Percentiles rank a stretch among this genome's conserved stretches.
Evolutionary conservation across 2,888 invertebrate species (phyloP).

Genomic region (Mythimna lalbum): DNA sequence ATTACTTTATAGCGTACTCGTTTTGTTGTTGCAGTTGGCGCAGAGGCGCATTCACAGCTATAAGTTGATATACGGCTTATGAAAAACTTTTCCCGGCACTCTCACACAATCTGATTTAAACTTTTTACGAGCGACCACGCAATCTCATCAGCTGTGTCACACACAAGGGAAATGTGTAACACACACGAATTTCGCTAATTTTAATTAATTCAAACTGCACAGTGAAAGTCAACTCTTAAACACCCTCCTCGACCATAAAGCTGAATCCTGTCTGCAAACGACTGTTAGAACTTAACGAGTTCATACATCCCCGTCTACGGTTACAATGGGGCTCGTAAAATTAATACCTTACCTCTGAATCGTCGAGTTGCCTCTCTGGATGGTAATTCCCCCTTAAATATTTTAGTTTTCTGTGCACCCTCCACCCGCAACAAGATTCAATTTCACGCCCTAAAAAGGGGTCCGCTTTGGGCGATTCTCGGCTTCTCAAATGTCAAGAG

Average conservation of each 20-base stretch:
- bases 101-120: constrained; percentile 74
- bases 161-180: constrained; percentile 72
- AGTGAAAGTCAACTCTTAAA: constrained; percentile 73
- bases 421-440: constrained; percentile 89
- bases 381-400: constrained; percentile 89
- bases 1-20: constrained; percentile 38
- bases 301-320: constrained; percentile 83
- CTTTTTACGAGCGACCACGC: constrained; percentile 77
- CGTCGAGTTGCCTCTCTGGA: constrained; percentile 81
- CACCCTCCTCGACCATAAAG: constrained; percentile 72
- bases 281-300: constrained; percentile 87
- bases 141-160: constrained; percentile 73
- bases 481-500: constrained; percentile 87
- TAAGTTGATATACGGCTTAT: constrained; percentile 56
- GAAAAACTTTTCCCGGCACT: constrained; percentile 63
- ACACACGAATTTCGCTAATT: constrained; percentile 79
- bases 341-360: constrained; percentile 88
- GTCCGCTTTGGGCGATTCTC: constrained; percentile 83
- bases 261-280: constrained; percentile 80
- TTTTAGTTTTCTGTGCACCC: constrained; percentile 89
- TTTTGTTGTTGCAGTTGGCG: too few relatives aligned
- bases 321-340: constrained; percentile 87
- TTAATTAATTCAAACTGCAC: constrained; percentile 85
- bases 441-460: constrained; percentile 90
- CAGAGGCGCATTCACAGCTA: constrained; percentile 40